phyloP scores from a whole-genome alignment of 2,797 vertebrate species.

The Sciurus vulgaris region DNA sequence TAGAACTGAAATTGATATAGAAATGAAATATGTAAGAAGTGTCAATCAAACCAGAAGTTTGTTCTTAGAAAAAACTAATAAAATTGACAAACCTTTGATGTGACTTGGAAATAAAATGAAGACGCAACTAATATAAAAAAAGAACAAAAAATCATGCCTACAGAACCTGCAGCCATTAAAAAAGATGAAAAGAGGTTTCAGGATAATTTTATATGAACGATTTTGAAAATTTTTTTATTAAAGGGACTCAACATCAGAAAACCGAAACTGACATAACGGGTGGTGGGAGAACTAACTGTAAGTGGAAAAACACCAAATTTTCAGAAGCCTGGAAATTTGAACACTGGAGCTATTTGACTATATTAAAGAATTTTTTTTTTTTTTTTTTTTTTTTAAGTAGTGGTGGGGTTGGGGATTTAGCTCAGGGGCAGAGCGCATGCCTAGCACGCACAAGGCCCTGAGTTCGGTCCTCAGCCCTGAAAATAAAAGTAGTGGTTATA shows the following conservation, averaged over 20 bases:
- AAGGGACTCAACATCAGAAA: not conserved
- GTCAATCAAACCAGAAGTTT: not conserved
- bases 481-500: no score
- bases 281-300: not conserved
- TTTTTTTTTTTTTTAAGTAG: no score
- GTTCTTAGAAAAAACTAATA: constrained; percentile 38
- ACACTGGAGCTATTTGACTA: not conserved
- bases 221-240: constrained; percentile 16
- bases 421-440: no score
- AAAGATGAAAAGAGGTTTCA: not conserved
- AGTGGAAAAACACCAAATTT: constrained; percentile 1
- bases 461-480: no score
- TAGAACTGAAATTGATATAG: not conserved
- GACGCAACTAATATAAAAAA: constrained; percentile 5
- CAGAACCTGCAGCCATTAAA: not conserved
- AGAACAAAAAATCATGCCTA: not conserved
- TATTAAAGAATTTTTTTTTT: not conserved
- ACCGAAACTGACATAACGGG: constrained; percentile 6
- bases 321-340: not conserved
- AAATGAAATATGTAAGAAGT: constrained; percentile 45
- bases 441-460: no score
- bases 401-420: no score
- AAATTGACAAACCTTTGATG: not conserved
- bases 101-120: constrained; percentile 38
- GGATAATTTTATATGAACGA: not conserved